These are phyloP conservation scores for Murina feae DNA, from an alignment of 2,113 vertebrate genomes.

Conservation along the genomic window DNA sequence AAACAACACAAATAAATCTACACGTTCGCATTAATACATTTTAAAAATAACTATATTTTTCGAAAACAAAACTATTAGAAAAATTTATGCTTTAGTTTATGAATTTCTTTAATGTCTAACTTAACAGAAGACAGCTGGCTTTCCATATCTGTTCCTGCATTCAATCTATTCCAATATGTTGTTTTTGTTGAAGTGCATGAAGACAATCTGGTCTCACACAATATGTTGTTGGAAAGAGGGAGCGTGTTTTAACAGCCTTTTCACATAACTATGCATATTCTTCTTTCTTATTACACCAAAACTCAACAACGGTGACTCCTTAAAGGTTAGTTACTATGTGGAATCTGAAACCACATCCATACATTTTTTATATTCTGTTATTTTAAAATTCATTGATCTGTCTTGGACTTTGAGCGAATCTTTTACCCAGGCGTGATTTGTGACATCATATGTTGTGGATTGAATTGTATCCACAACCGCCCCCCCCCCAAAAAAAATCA, in stretches of 20 bases:
- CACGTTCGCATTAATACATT: neutral
- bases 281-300: constrained; percentile 2
- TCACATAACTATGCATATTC: neutral
- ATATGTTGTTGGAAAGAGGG: neutral
- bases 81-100: neutral
- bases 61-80: neutral
- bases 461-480: neutral
- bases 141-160: neutral
- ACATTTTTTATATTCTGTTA: neutral
- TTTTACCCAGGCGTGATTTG: neutral
- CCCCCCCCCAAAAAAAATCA: too few species aligned
- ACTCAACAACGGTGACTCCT: neutral
- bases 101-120: neutral
- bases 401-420: neutral
- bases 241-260: neutral
- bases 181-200: neutral
- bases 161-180: neutral
- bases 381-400: neutral
- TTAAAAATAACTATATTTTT: neutral
- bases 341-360: neutral
- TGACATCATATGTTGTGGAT: neutral
- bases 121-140: constrained; percentile 10
- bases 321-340: neutral
- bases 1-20: neutral
- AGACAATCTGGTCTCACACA: neutral